These are phyloP conservation scores for Ranitomeya imitator DNA, from an alignment of 2,113 vertebrate species.

Conservation along the genomic window DNA sequence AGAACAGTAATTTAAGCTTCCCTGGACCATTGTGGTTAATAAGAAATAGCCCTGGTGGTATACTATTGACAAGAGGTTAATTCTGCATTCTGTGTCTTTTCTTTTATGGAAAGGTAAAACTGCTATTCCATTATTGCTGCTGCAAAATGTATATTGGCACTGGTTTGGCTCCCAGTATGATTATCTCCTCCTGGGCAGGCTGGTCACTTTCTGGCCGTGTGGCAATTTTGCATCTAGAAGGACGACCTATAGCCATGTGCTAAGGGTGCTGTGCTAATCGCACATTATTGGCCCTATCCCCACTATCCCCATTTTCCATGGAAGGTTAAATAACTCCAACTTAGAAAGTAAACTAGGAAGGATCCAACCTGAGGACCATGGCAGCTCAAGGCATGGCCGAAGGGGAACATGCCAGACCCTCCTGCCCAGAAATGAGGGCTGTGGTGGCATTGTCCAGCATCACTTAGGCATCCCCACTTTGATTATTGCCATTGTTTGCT, in stretches of 20 bases:
- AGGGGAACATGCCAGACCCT: neutral
- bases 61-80: neutral
- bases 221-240: too few relatives aligned
- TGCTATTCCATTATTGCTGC: too few relatives aligned
- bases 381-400: neutral
- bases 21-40: neutral
- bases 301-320: too few relatives aligned
- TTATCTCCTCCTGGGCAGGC: too few relatives aligned
- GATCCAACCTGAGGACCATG: neutral
- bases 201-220: too few relatives aligned
- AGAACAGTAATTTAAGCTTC: neutral
- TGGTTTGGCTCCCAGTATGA: too few relatives aligned
- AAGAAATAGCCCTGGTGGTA: neutral
- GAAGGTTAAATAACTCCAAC: too few relatives aligned
- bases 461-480: neutral
- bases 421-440: neutral
- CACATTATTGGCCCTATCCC: too few relatives aligned
- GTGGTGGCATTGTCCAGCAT: neutral
- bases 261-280: too few relatives aligned
- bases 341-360: too few relatives aligned
- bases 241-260: too few relatives aligned
- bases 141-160: too few relatives aligned
- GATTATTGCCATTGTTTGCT: neutral
- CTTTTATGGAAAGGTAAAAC: neutral
- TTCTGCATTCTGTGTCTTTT: neutral